Conservation (phyloP, 2,797 vertebrate species). For the Microctenopoma stevenorrisi region DNA sequence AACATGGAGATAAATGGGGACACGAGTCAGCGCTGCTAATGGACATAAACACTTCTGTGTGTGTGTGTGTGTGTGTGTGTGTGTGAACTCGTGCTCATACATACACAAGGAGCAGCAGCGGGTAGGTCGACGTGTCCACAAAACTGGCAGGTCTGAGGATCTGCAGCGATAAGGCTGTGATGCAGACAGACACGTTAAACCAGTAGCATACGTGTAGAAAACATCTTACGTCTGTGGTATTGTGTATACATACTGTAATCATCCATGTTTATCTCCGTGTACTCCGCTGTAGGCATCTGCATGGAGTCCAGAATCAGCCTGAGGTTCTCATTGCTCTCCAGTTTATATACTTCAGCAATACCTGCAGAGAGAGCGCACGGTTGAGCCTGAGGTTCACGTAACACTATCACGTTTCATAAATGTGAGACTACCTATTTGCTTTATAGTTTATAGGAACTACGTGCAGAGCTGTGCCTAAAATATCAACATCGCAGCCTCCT, state of each 20-base stretch:
- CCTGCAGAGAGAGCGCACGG: slow-evolving; percentile 21
- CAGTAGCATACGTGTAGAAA: too few species aligned
- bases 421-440: too few species aligned
- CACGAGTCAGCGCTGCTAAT: not conserved
- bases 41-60: not conserved
- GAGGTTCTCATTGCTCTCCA: slow-evolving; percentile 91
- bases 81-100: slow-evolving; percentile 66
- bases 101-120: slow-evolving; percentile 94
- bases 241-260: slow-evolving; percentile 87
- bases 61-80: not conserved
- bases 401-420: too few species aligned
- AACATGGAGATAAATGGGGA: not conserved
- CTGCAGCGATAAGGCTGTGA: slow-evolving; percentile 90
- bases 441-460: too few species aligned
- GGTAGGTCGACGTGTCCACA: slow-evolving; percentile 88
- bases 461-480: not conserved
- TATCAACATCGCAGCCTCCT: not conserved
- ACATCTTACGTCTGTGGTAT: not conserved
- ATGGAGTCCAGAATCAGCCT: slow-evolving; percentile 83
- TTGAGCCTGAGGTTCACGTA: not conserved
- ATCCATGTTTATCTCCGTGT: slow-evolving; percentile 86
- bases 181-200: not conserved
- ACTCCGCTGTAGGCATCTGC: slow-evolving; percentile 94
- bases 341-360: slow-evolving; percentile 86
- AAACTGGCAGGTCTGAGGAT: slow-evolving; percentile 95